Evolutionary conservation across 2,113 vertebrate genomes (phyloP).

Genomic region (Hippopotamus amphibius): DNA sequence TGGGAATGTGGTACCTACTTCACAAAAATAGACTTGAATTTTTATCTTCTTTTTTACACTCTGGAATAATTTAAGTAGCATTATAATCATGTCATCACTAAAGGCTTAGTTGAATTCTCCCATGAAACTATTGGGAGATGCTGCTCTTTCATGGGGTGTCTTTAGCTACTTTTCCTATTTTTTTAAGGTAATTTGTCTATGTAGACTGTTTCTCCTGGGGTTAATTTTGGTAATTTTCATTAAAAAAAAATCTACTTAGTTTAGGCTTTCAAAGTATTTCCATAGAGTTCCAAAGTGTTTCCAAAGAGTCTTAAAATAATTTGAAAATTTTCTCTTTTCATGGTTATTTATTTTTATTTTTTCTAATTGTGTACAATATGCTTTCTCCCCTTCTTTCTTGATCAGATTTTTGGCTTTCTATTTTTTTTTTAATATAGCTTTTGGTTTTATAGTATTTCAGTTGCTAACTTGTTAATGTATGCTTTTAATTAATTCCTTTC

Average conservation of each 20-base stretch:
- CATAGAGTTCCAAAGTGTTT: not conserved
- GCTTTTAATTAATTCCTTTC: not conserved
- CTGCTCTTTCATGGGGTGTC: not conserved
- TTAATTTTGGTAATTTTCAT: not conserved
- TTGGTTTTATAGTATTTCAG: not conserved
- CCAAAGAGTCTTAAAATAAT: not conserved
- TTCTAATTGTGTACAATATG: not conserved
- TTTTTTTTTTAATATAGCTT: not conserved
- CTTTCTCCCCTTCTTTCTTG: not conserved
- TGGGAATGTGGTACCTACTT: not conserved
- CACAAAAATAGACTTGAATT: slow-evolving; percentile 4
- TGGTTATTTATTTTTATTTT: not conserved
- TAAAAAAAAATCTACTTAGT: not conserved
- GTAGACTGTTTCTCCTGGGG: not conserved
- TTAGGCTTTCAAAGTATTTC: not conserved
- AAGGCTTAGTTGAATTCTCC: not conserved
- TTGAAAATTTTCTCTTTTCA: not conserved
- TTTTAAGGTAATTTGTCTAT: not conserved
- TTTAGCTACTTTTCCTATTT: not conserved
- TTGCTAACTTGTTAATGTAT: not conserved
- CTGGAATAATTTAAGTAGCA: not conserved
- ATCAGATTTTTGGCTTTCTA: not conserved
- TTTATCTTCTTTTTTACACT: not conserved
- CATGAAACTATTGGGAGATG: not conserved
- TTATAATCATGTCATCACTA: not conserved